Conservation (phyloP, 2,888 invertebrate genomes). For the Plebejus argus region DNA sequence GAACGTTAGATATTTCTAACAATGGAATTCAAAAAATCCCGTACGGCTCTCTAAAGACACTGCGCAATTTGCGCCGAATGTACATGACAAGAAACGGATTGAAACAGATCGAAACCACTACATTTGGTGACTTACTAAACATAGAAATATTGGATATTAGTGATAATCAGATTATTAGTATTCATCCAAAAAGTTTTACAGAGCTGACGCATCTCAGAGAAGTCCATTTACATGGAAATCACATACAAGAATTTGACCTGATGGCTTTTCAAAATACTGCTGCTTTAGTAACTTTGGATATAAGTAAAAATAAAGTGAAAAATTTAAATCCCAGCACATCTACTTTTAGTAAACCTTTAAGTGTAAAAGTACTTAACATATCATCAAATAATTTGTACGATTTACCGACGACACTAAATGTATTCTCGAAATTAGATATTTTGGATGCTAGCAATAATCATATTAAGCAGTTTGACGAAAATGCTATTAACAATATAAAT, state of each 20-base stretch:
- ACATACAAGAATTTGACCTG: slow-evolving; percentile 85
- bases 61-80: slow-evolving; percentile 85
- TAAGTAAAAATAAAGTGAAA: slow-evolving; percentile 88
- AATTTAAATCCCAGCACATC: slow-evolving; percentile 81
- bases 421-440: slow-evolving; percentile 84
- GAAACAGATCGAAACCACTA: slow-evolving; percentile 84
- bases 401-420: slow-evolving; percentile 86
- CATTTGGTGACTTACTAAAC: slow-evolving; percentile 85
- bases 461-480: slow-evolving; percentile 85
- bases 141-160: slow-evolving; percentile 88
- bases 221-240: slow-evolving; percentile 88
- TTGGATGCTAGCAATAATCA: slow-evolving; percentile 90
- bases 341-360: slow-evolving; percentile 82
- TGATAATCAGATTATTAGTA: slow-evolving; percentile 85
- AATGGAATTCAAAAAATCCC: slow-evolving; percentile 88
- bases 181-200: slow-evolving; percentile 84
- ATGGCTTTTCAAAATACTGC: slow-evolving; percentile 84
- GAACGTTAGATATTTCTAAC: slow-evolving; percentile 87
- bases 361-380: slow-evolving; percentile 87
- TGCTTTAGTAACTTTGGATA: slow-evolving; percentile 84
- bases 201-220: slow-evolving; percentile 84
- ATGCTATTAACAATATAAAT: slow-evolving; percentile 85
- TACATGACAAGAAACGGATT: slow-evolving; percentile 88
- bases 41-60: slow-evolving; percentile 82
- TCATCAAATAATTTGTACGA: slow-evolving; percentile 89